Evolutionary conservation across 2,797 vertebrate genomes (phyloP).

Genomic region (Leptatherina wallacei): DNA sequence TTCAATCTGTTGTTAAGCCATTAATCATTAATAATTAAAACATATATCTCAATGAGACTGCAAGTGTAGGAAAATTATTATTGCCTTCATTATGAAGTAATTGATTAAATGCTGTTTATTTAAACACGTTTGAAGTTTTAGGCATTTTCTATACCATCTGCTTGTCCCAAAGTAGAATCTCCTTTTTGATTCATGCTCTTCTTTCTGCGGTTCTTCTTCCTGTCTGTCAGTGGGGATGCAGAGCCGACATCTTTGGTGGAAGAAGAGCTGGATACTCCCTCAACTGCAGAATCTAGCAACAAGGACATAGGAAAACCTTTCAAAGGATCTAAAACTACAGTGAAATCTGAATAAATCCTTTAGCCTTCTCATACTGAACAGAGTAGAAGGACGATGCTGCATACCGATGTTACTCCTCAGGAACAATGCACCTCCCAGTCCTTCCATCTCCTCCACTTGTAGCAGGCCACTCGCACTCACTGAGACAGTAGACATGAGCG

Average conservation of each 20-base stretch:
- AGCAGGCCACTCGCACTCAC: conserved; percentile 83
- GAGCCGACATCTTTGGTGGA: conserved; percentile 87
- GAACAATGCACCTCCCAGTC: conserved; percentile 70
- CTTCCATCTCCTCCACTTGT: conserved; percentile 84
- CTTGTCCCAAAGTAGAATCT: conserved; percentile 86
- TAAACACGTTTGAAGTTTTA: not conserved
- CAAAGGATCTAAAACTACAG: not conserved
- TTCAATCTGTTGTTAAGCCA: not conserved
- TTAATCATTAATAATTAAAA: not conserved
- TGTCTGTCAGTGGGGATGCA: conserved; percentile 87
- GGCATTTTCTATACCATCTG: conserved; percentile 84
- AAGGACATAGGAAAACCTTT: not conserved
- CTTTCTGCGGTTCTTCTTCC: conserved; percentile 93
- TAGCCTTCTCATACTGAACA: conserved; percentile 75
- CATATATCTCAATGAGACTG: not conserved
- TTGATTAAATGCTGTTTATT: conserved; percentile 1
- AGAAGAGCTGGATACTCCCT: conserved; percentile 85
- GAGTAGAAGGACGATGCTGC: conserved; percentile 73
- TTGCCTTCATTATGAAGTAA: not conserved
- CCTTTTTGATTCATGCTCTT: conserved; percentile 92
- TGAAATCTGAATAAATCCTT: not conserved
- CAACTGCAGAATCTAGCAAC: conserved; percentile 82
- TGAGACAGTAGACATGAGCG: conserved; percentile 66
- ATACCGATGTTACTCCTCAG: conserved; percentile 82
- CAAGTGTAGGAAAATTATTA: not conserved